Conservation (phyloP, 37 sponge, comb jelly and placozoan genomes). For the Cliona cf. orientalis region DNA sequence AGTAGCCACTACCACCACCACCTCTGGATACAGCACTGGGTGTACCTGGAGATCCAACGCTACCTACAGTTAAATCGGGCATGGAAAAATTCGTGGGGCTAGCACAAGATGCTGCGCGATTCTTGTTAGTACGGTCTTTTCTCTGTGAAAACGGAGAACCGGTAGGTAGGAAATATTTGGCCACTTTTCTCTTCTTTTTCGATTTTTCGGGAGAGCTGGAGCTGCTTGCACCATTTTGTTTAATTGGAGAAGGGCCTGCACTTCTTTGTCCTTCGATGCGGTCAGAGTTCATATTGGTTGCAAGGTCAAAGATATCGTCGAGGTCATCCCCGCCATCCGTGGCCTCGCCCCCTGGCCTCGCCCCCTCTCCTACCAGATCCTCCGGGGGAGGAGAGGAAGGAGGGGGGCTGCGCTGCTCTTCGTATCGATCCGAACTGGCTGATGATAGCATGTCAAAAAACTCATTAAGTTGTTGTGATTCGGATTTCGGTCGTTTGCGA, state of each 20-base stretch:
- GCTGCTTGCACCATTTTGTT: background rate
- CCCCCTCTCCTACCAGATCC: background rate
- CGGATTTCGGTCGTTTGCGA: background rate
- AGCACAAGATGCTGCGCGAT: background rate
- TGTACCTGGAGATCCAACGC: too few species aligned
- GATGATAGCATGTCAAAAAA: constrained; percentile 27
- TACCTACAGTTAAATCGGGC: constrained; percentile 13
- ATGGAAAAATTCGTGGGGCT: constrained; percentile 27
- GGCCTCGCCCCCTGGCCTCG: background rate
- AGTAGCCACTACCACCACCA: too few species aligned
- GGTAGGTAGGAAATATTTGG: constrained; percentile 30
- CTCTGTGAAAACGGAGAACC: background rate
- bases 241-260: background rate
- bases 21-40: too few species aligned
- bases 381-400: background rate
- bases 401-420: constrained; percentile 38
- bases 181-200: background rate
- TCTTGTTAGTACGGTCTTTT: background rate
- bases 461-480: background rate
- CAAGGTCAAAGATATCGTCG: constrained; percentile 35
- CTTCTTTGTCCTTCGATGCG: constrained; percentile 16
- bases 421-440: background rate
- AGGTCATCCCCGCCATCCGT: background rate
- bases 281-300: background rate
- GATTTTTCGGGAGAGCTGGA: too few species aligned